Evolutionary conservation across 2,888 invertebrate species (phyloP), one percentile per base, ranked within the genome.

Genomic region (Synanthedon vespiformis): DNA sequence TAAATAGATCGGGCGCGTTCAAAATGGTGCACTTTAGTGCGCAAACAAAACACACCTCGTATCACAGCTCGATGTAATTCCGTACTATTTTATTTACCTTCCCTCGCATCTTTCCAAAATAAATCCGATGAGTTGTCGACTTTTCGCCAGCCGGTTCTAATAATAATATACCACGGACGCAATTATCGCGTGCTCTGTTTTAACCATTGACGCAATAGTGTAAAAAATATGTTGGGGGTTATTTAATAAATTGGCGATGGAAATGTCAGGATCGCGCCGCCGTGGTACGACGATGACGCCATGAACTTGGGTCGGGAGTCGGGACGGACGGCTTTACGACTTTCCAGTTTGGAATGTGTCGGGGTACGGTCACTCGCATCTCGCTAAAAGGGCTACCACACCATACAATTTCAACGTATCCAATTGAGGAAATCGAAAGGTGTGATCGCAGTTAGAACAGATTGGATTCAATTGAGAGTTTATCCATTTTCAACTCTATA

Each of bases 161-260:
- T 75, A 77, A 82, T 86, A 85, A 68, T 63, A 22, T 22, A 67
- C 70, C 67, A 74, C 73, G 65, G 77, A 83, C 85, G 84, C 79
- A 84, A 83, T 85, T 82, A 83, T 77, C 81, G 80, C 77, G 74
- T 77, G 78, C 70, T 76, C 72, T 63, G 74, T 67, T 76, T 34
- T 75, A 77, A 74, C 74, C 78, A 83, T 82, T 86, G 86, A 87
- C 86, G 86, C 76, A 87, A 83, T 80, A 72, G 73, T 63, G 70
- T 74, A 78, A 83, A 84, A 87, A 87, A 84, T 83, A 77, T 76
- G 76, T 72, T 70, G 72, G 69, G 22, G 68, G 75, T 80, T 81
- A 80, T 83, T 85, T 78, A 79, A 78, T 80, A 55, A 72, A 76
- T 75, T 64, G 62, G 60, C 72, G 78, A 34, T 34, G 34, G 34